These are phyloP conservation scores for Cassiopea xamachana DNA, from an alignment of 30 jellyfish, hydroid and myxozoan genomes.

Conservation along the genomic window DNA sequence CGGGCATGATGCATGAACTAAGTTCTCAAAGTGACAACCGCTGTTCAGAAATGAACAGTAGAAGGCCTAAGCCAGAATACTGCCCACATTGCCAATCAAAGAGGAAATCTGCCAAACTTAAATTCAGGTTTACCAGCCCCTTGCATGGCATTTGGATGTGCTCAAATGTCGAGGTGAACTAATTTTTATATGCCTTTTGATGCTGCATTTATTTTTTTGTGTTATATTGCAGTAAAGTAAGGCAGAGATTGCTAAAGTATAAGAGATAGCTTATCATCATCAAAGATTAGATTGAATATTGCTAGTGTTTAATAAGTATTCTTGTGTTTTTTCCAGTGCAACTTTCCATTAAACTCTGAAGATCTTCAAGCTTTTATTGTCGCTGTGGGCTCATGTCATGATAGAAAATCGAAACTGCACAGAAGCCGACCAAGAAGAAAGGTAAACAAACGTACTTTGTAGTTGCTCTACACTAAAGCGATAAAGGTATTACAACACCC, in stretches of 20 bases:
- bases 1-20: neutral
- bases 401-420: neutral
- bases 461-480: too few relatives aligned
- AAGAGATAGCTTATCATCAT: neutral
- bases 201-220: neutral
- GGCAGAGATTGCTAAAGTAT: neutral
- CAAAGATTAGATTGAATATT: neutral
- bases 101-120: constrained; percentile 17
- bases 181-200: neutral
- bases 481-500: too few relatives aligned
- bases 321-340: constrained; percentile 45
- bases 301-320: neutral
- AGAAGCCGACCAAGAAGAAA: neutral
- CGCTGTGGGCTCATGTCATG: neutral
- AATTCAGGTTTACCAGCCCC: constrained; percentile 26
- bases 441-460: neutral
- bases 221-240: neutral
- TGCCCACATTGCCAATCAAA: constrained; percentile 17
- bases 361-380: constrained; percentile 19
- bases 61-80: constrained; percentile 1
- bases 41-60: neutral
- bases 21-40: neutral
- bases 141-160: constrained; percentile 65
- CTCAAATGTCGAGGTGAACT: constrained; percentile 31
- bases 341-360: constrained; percentile 53